Evolutionary conservation across 2,797 vertebrate species (phyloP).

Genomic region (Cuculus canorus): DNA sequence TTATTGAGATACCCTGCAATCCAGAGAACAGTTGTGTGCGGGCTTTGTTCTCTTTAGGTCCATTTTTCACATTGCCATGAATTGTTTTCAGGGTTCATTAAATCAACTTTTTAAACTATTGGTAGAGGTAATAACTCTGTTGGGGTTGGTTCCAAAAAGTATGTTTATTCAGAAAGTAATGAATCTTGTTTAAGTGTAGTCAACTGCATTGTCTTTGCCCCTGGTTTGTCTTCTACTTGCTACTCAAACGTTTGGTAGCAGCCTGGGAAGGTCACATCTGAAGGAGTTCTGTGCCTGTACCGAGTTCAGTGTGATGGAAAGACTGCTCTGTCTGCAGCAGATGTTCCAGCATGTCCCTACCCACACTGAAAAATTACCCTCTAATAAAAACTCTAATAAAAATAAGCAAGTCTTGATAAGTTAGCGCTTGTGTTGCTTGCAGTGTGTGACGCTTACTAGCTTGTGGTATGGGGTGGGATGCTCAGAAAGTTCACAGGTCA

Average conservation of each 20-base stretch:
- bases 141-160: neutral
- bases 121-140: too few relatives aligned
- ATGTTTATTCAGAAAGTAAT: constrained; percentile 24
- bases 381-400: neutral
- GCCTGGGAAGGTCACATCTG: neutral
- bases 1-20: neutral
- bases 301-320: neutral
- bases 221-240: neutral
- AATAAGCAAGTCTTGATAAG: neutral
- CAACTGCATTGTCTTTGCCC: neutral
- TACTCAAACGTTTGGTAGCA: neutral
- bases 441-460: rapidly evolving
- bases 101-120: neutral
- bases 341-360: neutral
- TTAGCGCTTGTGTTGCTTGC: neutral
- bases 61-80: neutral
- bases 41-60: neutral
- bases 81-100: neutral
- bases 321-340: neutral
- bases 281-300: neutral
- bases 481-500: neutral
- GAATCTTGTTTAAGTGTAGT: constrained; percentile 17
- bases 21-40: neutral
- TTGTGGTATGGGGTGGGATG: neutral
- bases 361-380: neutral